Conservation (phyloP, 2,113 vertebrate genomes). For the Varanus komodoensis region DNA sequence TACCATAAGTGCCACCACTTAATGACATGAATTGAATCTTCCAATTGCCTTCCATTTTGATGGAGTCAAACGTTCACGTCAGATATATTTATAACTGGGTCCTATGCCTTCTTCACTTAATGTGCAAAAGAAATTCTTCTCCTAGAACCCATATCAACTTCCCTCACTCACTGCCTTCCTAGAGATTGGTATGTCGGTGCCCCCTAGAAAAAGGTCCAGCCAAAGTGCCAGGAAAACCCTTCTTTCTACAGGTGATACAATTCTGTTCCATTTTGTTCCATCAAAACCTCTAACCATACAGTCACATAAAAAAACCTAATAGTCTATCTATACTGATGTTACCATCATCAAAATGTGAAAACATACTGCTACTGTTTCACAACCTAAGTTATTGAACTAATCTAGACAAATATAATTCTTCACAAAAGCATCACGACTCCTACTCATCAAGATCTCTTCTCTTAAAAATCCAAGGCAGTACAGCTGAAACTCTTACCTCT, state of each 20-base stretch:
- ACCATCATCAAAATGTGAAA: not conserved
- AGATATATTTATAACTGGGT: not conserved
- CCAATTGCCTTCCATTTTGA: not conserved
- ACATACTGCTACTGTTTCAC: not conserved
- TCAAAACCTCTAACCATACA: not conserved
- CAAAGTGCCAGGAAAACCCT: not conserved
- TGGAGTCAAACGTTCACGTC: not conserved
- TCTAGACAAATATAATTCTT: not conserved
- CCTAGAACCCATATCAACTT: not conserved
- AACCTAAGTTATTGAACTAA: not conserved
- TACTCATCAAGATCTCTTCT: not conserved
- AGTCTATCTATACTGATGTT: not conserved
- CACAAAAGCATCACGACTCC: not conserved
- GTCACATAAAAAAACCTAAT: not conserved
- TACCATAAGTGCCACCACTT: not conserved
- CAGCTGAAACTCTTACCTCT: constrained; percentile 74
- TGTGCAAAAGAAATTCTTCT: not conserved
- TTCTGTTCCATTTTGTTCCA: not conserved
- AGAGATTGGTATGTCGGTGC: not conserved
- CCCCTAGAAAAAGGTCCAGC: not conserved
- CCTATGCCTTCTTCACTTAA: not conserved
- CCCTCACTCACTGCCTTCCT: not conserved
- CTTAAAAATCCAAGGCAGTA: not conserved
- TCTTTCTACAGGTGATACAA: not conserved
- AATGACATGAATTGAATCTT: not conserved